phyloP scores from a whole-genome alignment of 2,797 vertebrate genomes.

The Lerista edwardsae region DNA sequence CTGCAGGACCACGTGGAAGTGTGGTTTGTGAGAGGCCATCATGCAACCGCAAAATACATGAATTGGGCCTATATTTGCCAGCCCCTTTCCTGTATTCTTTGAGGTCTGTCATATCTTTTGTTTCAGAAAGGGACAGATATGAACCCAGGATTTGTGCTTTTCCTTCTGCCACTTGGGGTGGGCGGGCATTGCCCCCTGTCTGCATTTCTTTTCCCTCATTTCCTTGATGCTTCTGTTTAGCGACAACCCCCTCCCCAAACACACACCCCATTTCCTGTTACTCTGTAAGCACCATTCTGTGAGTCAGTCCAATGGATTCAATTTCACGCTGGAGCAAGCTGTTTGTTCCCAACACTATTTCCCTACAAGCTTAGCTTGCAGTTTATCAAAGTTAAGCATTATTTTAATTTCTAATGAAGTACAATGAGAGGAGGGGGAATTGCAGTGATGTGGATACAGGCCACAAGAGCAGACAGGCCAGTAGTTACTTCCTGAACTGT shows the following conservation, averaged over 20 bases:
- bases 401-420: constrained; percentile 58
- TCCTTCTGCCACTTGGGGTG: constrained; percentile 11
- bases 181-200: constrained; percentile 47
- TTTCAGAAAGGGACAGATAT: neutral
- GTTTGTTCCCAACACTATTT: constrained; percentile 54
- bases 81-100: neutral
- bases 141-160: constrained; percentile 18
- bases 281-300: constrained; percentile 53
- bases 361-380: constrained; percentile 33
- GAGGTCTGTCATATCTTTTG: neutral
- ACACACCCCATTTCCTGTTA: constrained; percentile 41
- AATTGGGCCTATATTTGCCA: neutral
- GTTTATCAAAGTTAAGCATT: constrained; percentile 61
- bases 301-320: constrained; percentile 59
- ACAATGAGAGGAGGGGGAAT: neutral
- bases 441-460: neutral
- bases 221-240: constrained; percentile 53
- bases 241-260: constrained; percentile 27
- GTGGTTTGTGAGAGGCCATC: neutral
- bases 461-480: neutral
- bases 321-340: constrained; percentile 62
- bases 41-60: too few relatives aligned
- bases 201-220: constrained; percentile 58
- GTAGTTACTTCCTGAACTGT: rapidly evolving
- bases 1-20: neutral